Base-by-base conservation (phyloP, 2,888 invertebrate species). In the Nomada ruficornis region DNA sequence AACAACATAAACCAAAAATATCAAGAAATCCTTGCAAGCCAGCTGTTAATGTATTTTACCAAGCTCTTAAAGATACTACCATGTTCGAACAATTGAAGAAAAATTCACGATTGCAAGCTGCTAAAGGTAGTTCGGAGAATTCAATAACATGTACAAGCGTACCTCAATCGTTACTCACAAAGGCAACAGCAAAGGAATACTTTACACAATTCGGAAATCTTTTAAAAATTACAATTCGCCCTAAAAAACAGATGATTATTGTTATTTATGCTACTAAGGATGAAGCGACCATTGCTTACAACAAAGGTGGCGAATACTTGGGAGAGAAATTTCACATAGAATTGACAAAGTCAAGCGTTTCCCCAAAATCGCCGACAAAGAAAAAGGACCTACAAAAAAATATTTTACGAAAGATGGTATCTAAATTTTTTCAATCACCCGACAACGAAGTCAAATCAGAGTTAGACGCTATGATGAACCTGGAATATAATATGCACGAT, bases 171-270 rank as follows among this genome's bases (percentile, higher is more conserved):
- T 94, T 97, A 73, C 94, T 96, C 71, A 96, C 96, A 85, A 95
- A 95, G 91, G 92, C 94, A 68, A 91, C 95, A 1, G 96, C 96
- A 0, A 96, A 96, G 87, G 94, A 95, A 76, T 96, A 97, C 91
- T 97, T 97, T 82, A 94, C 95, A 26, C 95, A 96, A 90, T 98
- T 96, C 94, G 98, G 98, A 0, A 95, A 94, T 57, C 95, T 97
- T 2, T 95, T 95, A 18, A 95, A 95, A 83, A 95, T 97, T 68
- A 95, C 95, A 54, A 94, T 97, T 70, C 95, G 96, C 68, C 96
- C 96, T 0, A 96, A 95, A 77, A 95, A 96, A 68, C 95, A 95
- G 77, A 95, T 95, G 85, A 97, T 97, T 84, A 95, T 96, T 0
- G 95, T 97, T 11, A 96, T 96, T 89, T 98, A 97, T 94, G 95